Base-by-base conservation (phyloP, 2,113 vertebrate genomes). In the Nannobrachium achirus region DNA sequence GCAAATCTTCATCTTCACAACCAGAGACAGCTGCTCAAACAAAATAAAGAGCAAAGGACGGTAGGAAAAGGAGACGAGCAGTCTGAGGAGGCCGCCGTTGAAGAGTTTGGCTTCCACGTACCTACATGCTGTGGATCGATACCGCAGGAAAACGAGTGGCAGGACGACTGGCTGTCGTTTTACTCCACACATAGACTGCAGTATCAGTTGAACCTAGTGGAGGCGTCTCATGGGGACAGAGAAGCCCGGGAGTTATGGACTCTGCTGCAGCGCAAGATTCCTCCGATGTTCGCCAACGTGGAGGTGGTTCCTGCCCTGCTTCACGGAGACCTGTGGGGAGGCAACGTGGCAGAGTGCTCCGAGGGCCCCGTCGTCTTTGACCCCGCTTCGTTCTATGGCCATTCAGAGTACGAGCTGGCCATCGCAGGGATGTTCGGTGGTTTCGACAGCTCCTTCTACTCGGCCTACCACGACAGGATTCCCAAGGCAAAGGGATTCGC, bases 241-340 rank as follows among this genome's bases (percentile, higher is more conserved):
- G 95, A 99, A 63, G 94, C 92, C 44, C 90, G 88, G 40, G 95
- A 99, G 61, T 92, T 98, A 49, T 99, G 98, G 98, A 82, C 96
- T 39, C 83, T 93, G 42, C 90, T 99, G 40, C 97, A 99, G 97
- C 63, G 95, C 67, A 97, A 95, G 93, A 95, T 99, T 63, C 94
- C 95, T 2, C 88, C 88, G 83, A 88, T 98, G 40, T 98, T 98
- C 80, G 76, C 8, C 8, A 93, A 78, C 0, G 0, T 94, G 13
- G 90, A 95, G 58, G 84, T 98, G 0, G 20, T 93, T 53, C 96
- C 97, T 1, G 89, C 97, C 63, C 91, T 99, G 15, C 92, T 98
- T n/a, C 98, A 99, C 0, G 97, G 98, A 11, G 98, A 98, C 86
- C 92, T 99, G 48, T 99, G 98, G 96, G 91, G 93, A 50, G 98